A percentile compares a stretch with the other conserved stretches of the same genome.
These are phyloP conservation scores for Pocillopora meandrina DNA, from an alignment of 92 coral and sea anemone species.

Conservation along the genomic window DNA sequence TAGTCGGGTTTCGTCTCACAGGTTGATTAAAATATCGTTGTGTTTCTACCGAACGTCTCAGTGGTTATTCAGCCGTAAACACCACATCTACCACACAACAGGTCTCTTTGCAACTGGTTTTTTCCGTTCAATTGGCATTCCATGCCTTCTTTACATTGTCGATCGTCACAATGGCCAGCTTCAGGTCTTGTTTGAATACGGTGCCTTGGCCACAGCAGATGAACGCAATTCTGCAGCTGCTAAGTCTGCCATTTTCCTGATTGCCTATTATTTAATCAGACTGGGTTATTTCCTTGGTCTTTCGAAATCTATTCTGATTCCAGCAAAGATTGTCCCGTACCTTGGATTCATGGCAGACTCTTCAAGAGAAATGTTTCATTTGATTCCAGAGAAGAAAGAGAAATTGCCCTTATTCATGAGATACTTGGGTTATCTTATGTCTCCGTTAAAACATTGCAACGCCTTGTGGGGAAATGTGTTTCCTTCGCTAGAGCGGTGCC, in stretches of 20 bases:
- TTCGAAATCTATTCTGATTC: conserved; percentile 26
- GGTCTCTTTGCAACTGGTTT: conserved; percentile 48
- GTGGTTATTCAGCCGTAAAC: too few species aligned
- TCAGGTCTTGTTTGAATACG: conserved; percentile 5
- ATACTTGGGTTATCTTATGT: not conserved
- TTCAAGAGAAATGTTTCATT: conserved; percentile 4
- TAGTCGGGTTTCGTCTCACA: too few species aligned
- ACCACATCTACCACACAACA: conserved; percentile 57
- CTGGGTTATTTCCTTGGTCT: conserved; percentile 48
- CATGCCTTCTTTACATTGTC: conserved; percentile 18
- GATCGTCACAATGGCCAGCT: conserved; percentile 21
- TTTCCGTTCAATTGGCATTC: conserved; percentile 42
- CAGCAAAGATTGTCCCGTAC: conserved; percentile 20
- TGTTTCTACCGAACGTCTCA: too few species aligned
- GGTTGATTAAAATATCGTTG: too few species aligned
- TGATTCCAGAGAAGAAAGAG: conserved; percentile 14
- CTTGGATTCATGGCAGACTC: conserved; percentile 13
- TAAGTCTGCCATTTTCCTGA: conserved; percentile 35
- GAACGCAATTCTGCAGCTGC: conserved; percentile 38
- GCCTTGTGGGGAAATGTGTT: conserved; percentile 58
- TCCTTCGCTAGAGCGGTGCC: conserved; percentile 58
- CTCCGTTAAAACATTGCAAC: conserved; percentile 21
- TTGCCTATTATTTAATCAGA: conserved; percentile 15
- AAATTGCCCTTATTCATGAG: not conserved
- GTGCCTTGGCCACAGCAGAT: not conserved